Conservation (phyloP, 2,888 invertebrate genomes). For the Baccha elongata region DNA sequence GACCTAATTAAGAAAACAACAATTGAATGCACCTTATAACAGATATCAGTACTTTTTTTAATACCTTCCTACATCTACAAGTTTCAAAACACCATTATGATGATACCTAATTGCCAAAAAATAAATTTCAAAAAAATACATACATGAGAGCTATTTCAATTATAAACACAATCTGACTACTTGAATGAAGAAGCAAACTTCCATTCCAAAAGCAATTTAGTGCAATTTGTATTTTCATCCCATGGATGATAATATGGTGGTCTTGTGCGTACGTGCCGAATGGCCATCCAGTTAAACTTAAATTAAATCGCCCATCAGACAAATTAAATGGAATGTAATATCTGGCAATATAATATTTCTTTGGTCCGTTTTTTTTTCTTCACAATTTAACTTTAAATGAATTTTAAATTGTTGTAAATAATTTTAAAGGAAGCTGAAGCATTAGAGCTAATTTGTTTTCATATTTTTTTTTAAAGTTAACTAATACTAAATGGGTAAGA, state of each 20-base stretch:
- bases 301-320: conserved; percentile 70
- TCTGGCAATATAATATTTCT: conserved; percentile 37
- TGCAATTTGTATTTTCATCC: conserved; percentile 50
- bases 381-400: conserved; percentile 47
- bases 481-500: background rate
- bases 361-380: conserved; percentile 3
- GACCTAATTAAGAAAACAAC: too few species aligned
- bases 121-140: background rate
- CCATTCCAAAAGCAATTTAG: conserved; percentile 39
- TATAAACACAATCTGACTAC: conserved; percentile 60
- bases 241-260: conserved; percentile 27
- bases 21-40: too few species aligned
- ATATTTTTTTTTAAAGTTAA: background rate
- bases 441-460: conserved; percentile 51
- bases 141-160: conserved; percentile 32
- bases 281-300: conserved; percentile 55
- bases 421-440: conserved; percentile 34
- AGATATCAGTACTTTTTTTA: too few species aligned
- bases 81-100: too few species aligned
- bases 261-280: conserved; percentile 54
- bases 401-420: conserved; percentile 56
- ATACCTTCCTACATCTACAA: too few species aligned
- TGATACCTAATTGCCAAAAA: too few species aligned
- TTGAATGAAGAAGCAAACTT: conserved; percentile 27
- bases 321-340: conserved; percentile 69